phyloP scores from a whole-genome alignment of 2,113 vertebrate species.

The Ploceus nigricollis region DNA sequence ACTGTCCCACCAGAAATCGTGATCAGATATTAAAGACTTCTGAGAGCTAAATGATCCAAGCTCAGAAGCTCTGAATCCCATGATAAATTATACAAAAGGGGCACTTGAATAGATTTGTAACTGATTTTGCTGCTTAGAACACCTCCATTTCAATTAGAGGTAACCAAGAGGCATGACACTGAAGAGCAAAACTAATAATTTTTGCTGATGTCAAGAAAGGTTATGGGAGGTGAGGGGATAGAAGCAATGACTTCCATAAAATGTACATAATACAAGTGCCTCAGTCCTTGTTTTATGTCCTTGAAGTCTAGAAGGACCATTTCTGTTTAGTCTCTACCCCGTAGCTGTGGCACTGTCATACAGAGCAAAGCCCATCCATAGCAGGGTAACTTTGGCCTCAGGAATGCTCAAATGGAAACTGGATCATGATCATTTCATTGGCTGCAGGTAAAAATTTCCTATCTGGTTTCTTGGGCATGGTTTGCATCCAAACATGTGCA shows the following conservation, averaged over 20 bases:
- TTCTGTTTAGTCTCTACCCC: neutral
- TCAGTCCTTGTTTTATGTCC: neutral
- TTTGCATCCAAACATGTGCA: neutral
- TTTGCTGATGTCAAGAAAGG: conserved; percentile 62
- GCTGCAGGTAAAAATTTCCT: neutral
- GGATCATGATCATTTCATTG: accelerated
- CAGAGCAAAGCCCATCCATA: neutral
- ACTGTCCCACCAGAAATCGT: conserved; percentile 71
- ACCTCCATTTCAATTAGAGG: conserved; percentile 73
- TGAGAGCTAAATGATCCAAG: conserved; percentile 71
- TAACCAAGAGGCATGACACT: conserved; percentile 63
- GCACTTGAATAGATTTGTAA: conserved; percentile 69
- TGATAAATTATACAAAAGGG: conserved; percentile 75
- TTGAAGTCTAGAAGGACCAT: neutral
- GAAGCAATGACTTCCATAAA: conserved; percentile 26
- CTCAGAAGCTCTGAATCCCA: conserved; percentile 65
- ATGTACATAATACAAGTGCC: neutral
- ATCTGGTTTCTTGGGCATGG: neutral
- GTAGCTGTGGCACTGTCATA: accelerated
- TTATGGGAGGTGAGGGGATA: conserved; percentile 54
- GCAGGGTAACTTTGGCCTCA: neutral
- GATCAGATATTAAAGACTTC: conserved; percentile 70
- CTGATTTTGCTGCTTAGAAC: conserved; percentile 68
- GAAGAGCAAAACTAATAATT: conserved; percentile 68
- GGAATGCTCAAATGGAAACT: neutral